Evolutionary conservation across 2,888 invertebrate species (phyloP), one percentile per base, ranked within the genome.

Genomic region (Archaeoteleia sp.): DNA sequence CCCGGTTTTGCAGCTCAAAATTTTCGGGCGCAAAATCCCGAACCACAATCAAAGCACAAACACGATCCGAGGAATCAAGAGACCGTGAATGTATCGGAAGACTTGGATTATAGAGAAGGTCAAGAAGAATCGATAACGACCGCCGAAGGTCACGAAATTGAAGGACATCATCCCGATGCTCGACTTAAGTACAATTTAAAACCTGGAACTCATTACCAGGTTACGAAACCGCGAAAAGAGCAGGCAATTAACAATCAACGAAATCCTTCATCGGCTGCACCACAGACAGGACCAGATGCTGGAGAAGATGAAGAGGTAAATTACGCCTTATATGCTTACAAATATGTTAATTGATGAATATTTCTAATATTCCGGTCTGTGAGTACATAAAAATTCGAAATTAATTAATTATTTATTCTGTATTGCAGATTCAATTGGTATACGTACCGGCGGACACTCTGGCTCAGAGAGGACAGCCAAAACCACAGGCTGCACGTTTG

Each of bases 381-480:
- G n/a, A n/a, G n/a, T n/a, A n/a, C n/a, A n/a, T n/a, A n/a, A n/a
- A n/a, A n/a, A n/a, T n/a, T n/a, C n/a, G n/a, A n/a, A n/a, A n/a
- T n/a, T n/a, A n/a, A n/a, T n/a, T n/a, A n/a, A n/a, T n/a, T n/a
- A n/a, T n/a, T n/a, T n/a, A n/a, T n/a, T n/a, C n/a, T n/a, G n/a
- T 8, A 8, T 60, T 55, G 7, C 57, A 92, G 84, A 91, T 94
- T 0, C 94, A 95, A 78, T 83, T 95, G 27, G 87, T 95, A 0
- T 95, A 95, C 78, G 94, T 95, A 0, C 95, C 95, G 2, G 88
- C 94, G 14, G 94, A 95, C 77, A 90, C 92, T 0, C 82, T 94
- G 13, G 90, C 90, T 72, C 86, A 88, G 78, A 78, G 85, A 13
- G 84, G 82, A 20, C 86, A 86, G 55, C 57, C 74, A n/a, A 83